Conservation (phyloP, 2,888 invertebrate genomes). For the Drosophila limbata region DNA sequence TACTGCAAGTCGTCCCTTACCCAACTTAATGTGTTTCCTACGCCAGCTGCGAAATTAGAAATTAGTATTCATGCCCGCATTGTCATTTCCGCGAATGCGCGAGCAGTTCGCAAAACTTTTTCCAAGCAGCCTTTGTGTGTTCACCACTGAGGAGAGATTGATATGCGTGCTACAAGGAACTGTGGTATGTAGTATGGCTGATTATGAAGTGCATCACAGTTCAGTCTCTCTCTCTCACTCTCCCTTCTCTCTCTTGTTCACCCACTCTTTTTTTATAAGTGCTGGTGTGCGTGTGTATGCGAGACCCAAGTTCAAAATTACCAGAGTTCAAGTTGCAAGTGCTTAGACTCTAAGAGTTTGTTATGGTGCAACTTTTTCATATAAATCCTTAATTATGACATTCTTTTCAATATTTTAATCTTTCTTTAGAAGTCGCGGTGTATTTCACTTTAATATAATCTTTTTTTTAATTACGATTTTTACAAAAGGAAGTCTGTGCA, state of each 20-base stretch:
- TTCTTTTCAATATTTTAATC: slow-evolving; percentile 82
- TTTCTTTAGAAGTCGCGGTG: slow-evolving; percentile 28
- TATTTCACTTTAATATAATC: background rate
- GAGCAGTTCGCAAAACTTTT: slow-evolving; percentile 60
- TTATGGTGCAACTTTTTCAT: slow-evolving; percentile 74
- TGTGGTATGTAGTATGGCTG: slow-evolving; percentile 60
- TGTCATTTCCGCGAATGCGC: slow-evolving; percentile 82
- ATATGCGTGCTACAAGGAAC: slow-evolving; percentile 56
- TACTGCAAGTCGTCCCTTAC: slow-evolving; percentile 54
- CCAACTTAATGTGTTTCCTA: slow-evolving; percentile 74
- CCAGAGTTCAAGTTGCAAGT: slow-evolving; percentile 64
- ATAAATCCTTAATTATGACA: slow-evolving; percentile 84
- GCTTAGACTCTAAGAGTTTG: slow-evolving; percentile 61
- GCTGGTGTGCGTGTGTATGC: too few species aligned
- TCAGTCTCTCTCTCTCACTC: background rate
- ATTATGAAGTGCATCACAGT: slow-evolving; percentile 64
- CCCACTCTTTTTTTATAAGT: background rate
- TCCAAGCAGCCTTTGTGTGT: slow-evolving; percentile 52
- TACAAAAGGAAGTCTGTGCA: too few species aligned
- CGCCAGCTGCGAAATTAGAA: slow-evolving; percentile 82
- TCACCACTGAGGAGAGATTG: slow-evolving; percentile 55
- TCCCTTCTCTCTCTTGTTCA: background rate
- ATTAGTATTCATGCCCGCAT: slow-evolving; percentile 84
- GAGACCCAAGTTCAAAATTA: slow-evolving; percentile 70
- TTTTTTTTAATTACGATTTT: too few species aligned